Percentiles rank a stretch among this genome's conserved stretches.
These are phyloP conservation scores for Rhingia campestris DNA, from an alignment of 2,888 invertebrate species.

Conservation along the genomic window DNA sequence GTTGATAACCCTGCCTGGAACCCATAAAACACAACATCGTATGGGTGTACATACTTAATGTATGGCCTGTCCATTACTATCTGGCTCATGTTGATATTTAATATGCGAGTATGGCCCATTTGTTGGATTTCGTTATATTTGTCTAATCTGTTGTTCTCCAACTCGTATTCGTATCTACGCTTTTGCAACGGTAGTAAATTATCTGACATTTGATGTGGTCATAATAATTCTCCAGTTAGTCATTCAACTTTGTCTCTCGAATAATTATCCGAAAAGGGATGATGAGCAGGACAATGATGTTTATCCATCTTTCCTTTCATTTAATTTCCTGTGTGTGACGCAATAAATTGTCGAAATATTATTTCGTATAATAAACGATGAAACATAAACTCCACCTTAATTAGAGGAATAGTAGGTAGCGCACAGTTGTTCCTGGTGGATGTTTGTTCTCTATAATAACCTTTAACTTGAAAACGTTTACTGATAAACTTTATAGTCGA, in stretches of 20 bases:
- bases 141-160: constrained; percentile 47
- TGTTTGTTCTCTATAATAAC: constrained; percentile 42
- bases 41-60: constrained; percentile 12
- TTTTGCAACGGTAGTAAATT: constrained; percentile 74
- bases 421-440: constrained; percentile 37
- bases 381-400: constrained; percentile 43
- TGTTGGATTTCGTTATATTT: constrained; percentile 53
- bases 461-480: constrained; percentile 42
- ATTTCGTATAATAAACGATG: constrained; percentile 48
- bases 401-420: constrained; percentile 49
- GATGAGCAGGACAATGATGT: constrained; percentile 29
- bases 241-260: constrained; percentile 63
- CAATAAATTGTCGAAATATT: constrained; percentile 66
- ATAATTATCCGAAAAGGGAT: constrained; percentile 66
- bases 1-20: neutral
- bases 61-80: constrained; percentile 41
- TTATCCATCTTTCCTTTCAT: constrained; percentile 15
- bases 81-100: constrained; percentile 59
- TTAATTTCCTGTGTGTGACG: neutral
- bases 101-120: constrained; percentile 69
- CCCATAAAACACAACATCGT: neutral
- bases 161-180: constrained; percentile 1
- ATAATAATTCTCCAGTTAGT: constrained; percentile 73
- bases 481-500: constrained; percentile 59
- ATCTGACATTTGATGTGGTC: constrained; percentile 76